phyloP scores from a whole-genome alignment of 2,888 invertebrate genomes.

The Cecidostiba fungosa region DNA sequence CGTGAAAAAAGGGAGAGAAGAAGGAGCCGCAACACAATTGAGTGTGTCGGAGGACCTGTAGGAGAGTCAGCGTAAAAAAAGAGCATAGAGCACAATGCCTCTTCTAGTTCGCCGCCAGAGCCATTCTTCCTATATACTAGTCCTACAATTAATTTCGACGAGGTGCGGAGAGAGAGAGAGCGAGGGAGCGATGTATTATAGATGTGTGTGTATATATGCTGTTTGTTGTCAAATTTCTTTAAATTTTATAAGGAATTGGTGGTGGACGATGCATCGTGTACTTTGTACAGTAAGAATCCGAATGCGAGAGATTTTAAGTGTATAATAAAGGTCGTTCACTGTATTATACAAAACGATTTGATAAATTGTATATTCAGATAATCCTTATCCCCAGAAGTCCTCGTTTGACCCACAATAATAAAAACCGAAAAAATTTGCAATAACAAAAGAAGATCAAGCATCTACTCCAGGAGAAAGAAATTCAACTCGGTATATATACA shows the following conservation, averaged over 20 bases:
- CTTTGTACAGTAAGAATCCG: no score
- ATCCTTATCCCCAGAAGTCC: not conserved
- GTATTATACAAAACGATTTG: no score
- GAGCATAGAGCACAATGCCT: slow-evolving; percentile 46
- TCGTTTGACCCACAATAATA: not conserved
- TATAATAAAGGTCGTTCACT: no score
- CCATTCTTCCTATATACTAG: slow-evolving; percentile 47
- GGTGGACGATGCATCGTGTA: no score
- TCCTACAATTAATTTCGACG: slow-evolving; percentile 55
- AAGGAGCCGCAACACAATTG: slow-evolving; percentile 46
- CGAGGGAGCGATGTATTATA: not conserved
- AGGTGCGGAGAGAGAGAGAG: not conserved
- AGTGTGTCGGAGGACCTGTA: slow-evolving; percentile 31
- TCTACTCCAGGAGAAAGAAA: not conserved
- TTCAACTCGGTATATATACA: not conserved
- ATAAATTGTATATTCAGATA: no score
- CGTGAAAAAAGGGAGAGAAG: slow-evolving; percentile 5
- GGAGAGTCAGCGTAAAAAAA: slow-evolving; percentile 14
- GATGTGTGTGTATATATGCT: not conserved
- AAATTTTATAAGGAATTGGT: not conserved
- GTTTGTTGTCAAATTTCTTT: slow-evolving; percentile 31
- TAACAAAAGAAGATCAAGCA: not conserved
- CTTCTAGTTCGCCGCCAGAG: slow-evolving; percentile 26
- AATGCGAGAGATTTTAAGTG: no score
- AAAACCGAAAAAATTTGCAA: not conserved